Evolutionary conservation across 2,888 invertebrate species (phyloP).

Genomic region (Litoditis marina): DNA sequence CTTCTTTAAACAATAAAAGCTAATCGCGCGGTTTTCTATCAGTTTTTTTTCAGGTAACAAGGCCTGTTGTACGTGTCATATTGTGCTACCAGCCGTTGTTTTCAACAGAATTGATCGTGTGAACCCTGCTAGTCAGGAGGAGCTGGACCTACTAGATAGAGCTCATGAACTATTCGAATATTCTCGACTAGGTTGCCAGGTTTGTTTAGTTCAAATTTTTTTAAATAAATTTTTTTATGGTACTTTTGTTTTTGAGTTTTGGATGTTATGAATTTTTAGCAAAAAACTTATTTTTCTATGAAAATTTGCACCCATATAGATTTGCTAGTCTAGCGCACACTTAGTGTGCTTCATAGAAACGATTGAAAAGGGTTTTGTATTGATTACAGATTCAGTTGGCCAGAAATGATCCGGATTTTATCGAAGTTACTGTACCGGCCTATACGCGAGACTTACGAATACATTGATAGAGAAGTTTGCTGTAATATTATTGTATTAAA

Average conservation of each 20-base stretch:
- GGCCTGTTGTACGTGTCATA: slow-evolving; percentile 94
- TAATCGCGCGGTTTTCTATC: no score
- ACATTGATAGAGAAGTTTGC: no score
- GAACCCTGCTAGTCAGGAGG: slow-evolving; percentile 76
- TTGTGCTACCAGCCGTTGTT: slow-evolving; percentile 76
- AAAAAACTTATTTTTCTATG: no score
- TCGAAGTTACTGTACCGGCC: slow-evolving; percentile 5
- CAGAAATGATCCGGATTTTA: slow-evolving; percentile 3
- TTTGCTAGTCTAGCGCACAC: no score
- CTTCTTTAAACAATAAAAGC: no score
- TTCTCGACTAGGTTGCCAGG: slow-evolving; percentile 90
- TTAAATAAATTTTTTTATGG: no score
- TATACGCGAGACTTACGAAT: slow-evolving; percentile 2
- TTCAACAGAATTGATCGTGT: slow-evolving; percentile 31
- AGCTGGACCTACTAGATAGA: slow-evolving; percentile 91
- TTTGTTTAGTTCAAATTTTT: slow-evolving; percentile 65
- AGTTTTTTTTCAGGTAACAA: slow-evolving; percentile 73
- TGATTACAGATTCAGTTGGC: slow-evolving; percentile 4
- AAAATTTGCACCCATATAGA: no score
- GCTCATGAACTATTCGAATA: slow-evolving; percentile 85
- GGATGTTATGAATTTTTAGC: no score
- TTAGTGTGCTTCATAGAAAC: no score
- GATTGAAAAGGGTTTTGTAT: no score
- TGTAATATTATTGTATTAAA: no score
- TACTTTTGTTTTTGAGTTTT: no score